A percentile compares a stretch with the other conserved stretches of the same genome.
phyloP scores from a whole-genome alignment of 2,113 vertebrate genomes.

The Eretmochelys imbricata region DNA sequence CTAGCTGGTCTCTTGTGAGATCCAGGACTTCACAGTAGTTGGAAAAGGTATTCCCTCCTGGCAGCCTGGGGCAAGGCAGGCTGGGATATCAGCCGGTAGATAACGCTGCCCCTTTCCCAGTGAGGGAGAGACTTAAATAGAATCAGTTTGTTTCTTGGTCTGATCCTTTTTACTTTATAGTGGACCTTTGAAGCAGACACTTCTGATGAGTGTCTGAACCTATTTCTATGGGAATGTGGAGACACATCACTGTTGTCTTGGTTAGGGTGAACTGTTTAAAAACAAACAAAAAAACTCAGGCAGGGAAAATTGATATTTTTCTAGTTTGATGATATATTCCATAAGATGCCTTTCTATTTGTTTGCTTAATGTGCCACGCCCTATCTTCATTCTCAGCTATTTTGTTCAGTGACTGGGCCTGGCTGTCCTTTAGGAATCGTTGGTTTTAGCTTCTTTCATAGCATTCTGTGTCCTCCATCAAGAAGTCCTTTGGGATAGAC shows the following conservation, averaged over 20 bases:
- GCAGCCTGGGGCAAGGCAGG: neutral
- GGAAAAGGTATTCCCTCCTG: neutral
- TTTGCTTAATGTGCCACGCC: neutral
- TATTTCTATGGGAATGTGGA: fast-evolving
- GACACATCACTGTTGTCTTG: fast-evolving
- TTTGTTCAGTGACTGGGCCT: neutral
- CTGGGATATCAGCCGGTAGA: neutral
- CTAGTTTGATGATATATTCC: neutral
- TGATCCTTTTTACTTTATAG: fast-evolving
- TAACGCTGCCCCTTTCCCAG: neutral
- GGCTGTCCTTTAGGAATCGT: conserved; percentile 26
- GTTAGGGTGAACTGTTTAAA: neutral
- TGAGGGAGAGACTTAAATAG: fast-evolving
- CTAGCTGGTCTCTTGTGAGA: neutral
- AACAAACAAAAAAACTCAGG: neutral
- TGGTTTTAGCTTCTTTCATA: neutral
- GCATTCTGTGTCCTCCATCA: conserved; percentile 24
- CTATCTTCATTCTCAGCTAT: neutral
- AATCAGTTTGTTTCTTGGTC: fast-evolving
- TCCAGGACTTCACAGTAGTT: neutral
- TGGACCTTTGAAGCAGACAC: neutral
- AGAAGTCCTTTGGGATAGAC: conserved; percentile 26
- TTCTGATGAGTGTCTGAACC: neutral
- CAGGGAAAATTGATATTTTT: neutral
- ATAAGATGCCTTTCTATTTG: fast-evolving